phyloP scores from a whole-genome alignment of 2,888 invertebrate genomes.

The Eremobia ochroleuca region DNA sequence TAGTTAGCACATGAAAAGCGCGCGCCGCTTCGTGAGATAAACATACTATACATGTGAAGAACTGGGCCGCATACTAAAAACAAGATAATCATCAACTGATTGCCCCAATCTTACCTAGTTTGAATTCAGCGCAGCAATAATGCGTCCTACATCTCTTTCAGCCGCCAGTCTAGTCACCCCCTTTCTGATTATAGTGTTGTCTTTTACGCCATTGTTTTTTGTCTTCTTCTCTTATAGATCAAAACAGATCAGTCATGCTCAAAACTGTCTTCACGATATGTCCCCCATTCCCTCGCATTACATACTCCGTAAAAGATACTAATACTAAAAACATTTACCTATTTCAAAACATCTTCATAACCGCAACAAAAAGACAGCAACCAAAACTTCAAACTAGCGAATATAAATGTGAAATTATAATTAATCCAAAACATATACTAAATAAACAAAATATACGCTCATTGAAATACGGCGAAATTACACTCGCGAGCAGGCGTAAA shows the following conservation, averaged over 20 bases:
- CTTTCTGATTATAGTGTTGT: too few species aligned
- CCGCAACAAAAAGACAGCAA: not conserved
- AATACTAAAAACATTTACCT: not conserved
- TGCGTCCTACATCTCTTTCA: not conserved
- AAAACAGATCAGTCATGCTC: not conserved
- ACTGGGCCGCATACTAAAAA: not conserved
- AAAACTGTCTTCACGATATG: not conserved
- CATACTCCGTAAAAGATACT: too few species aligned
- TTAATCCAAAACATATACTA: conserved; percentile 49
- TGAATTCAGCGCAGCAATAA: not conserved
- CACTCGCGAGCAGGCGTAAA: conserved; percentile 59
- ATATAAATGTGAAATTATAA: conserved; percentile 32
- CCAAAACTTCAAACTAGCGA: conserved; percentile 21
- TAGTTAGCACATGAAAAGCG: not conserved
- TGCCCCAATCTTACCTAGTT: not conserved
- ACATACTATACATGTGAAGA: not conserved
- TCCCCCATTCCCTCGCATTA: accelerated
- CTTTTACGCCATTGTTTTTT: not conserved
- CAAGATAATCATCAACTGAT: not conserved
- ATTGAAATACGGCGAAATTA: conserved; percentile 66
- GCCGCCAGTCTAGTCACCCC: not conserved
- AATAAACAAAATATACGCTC: conserved; percentile 60
- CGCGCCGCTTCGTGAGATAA: not conserved
- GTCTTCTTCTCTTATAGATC: not conserved
- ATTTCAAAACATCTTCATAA: not conserved